Base-by-base conservation (phyloP, 1,140 invertebrate species). In the Dryas iulia region DNA sequence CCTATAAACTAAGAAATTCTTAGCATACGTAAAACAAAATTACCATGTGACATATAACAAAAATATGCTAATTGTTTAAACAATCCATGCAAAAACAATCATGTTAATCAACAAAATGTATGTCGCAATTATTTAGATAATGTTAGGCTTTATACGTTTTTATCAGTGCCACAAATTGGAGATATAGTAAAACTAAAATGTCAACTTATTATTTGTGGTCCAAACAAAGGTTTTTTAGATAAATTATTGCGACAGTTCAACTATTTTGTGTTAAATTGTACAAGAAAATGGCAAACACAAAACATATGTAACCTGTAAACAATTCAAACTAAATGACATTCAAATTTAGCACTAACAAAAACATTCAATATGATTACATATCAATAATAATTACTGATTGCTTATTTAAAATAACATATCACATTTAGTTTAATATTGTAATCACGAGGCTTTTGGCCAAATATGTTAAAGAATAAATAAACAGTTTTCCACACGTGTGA, bases 11-110 rank as follows among this genome's bases (percentile, higher is more conserved):
- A 10, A 21, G 39, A 21, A 47, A 21, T 47, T 18, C 39, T 47
- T 31, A 31, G 10, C 30, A 4, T 31, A 31, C 10, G 26, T 28
- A 28, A 10, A 31, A 31, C 10, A 8, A 31, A 6, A 10, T 31
- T 47, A 47, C 39, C 4, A 47, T 47, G 18, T 28, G 6, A 3
- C 6, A 28, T 6, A 28, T 28, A 24, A 18, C 59, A 47, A 47
- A 47, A 28, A 53, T 8, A 8, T 26, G n/a, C n/a, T n/a, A n/a
- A 61, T 24, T 12, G 35, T 23, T 35, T 24, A 57, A 6, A 30
- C 14, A 23, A 33, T 53, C 63, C 73, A 77, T 77, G 72, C 73
- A 71, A 62, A 71, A 66, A 70, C 57, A 57, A 59, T 39, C 56
- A 70, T 66, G 68, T 72, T 74, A 74, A 72, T 66, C 58, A 72